A percentile compares a stretch with the other conserved stretches of the same genome.
These are phyloP conservation scores for Hylaeus volcanicus DNA, from an alignment of 1,140 invertebrate species.

Conservation along the genomic window DNA sequence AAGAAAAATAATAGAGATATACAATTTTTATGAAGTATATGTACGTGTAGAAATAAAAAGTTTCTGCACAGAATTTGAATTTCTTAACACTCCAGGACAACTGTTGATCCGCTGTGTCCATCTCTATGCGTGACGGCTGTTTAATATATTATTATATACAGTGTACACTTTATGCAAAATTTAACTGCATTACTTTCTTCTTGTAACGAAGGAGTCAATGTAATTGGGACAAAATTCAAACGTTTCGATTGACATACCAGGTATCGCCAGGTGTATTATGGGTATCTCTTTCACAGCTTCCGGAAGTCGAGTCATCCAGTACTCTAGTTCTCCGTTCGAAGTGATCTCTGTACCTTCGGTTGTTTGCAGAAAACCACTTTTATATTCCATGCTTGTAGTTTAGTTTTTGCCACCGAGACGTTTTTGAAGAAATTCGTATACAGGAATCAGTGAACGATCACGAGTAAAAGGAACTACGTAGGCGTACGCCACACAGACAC, in stretches of 20 bases:
- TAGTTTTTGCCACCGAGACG: background rate
- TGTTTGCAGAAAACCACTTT: background rate
- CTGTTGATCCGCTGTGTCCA: no score
- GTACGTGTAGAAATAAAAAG: no score
- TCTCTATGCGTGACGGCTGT: no score
- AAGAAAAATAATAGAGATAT: no score
- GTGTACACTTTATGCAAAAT: no score
- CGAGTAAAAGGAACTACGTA: background rate
- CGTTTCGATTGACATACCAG: constrained; percentile 82
- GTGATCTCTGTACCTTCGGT: background rate
- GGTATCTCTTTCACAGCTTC: constrained; percentile 81
- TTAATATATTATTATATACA: no score
- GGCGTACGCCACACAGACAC: constrained; percentile 1
- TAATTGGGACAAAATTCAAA: no score
- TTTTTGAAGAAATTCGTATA: background rate
- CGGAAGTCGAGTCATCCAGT: constrained; percentile 87
- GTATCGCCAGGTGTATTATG: constrained; percentile 87
- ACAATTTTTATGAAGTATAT: no score
- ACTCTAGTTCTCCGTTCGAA: constrained; percentile 81
- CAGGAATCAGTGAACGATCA: background rate
- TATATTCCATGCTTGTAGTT: constrained; percentile 16
- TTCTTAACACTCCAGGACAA: no score
- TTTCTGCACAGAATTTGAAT: no score
- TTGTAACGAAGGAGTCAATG: no score
- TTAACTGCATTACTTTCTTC: no score